Evolutionary conservation across 2,888 invertebrate genomes (phyloP).

Genomic region (Acheta domesticus): DNA sequence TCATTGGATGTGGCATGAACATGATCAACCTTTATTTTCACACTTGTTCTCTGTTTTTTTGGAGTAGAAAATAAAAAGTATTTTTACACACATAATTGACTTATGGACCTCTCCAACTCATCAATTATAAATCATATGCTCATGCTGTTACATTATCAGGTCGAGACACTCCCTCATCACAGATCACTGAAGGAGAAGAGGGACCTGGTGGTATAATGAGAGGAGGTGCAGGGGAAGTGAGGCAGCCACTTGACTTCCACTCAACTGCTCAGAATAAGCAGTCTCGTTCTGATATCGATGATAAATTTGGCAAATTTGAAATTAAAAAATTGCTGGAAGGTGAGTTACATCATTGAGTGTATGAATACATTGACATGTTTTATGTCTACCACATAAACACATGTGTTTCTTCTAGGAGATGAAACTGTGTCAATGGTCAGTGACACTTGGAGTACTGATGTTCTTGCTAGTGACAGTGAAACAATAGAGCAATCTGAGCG

Average conservation of each 20-base stretch:
- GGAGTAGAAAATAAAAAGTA: too few species aligned
- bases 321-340: slow-evolving; percentile 67
- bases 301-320: slow-evolving; percentile 98
- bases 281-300: slow-evolving; percentile 92
- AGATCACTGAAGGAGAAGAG: slow-evolving; percentile 76
- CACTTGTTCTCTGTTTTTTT: too few species aligned
- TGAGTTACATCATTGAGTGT: slow-evolving; percentile 37
- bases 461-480: slow-evolving; percentile 94
- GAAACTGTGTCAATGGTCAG: slow-evolving; percentile 96
- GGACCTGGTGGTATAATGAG: slow-evolving; percentile 32
- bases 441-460: slow-evolving; percentile 99
- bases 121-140: too few species aligned
- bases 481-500: slow-evolving; percentile 61
- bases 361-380: background rate
- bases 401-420: slow-evolving; percentile 63
- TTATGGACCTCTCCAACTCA: too few species aligned
- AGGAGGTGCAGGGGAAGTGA: slow-evolving; percentile 43
- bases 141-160: slow-evolving; percentile 59
- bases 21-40: too few species aligned
- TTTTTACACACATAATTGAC: too few species aligned
- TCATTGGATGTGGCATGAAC: too few species aligned
- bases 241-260: slow-evolving; percentile 46
- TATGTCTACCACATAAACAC: too few species aligned
- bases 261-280: slow-evolving; percentile 62
- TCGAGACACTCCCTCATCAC: slow-evolving; percentile 92